Base-by-base conservation (phyloP, 2,113 vertebrate genomes). In the Nicator chloris region DNA sequence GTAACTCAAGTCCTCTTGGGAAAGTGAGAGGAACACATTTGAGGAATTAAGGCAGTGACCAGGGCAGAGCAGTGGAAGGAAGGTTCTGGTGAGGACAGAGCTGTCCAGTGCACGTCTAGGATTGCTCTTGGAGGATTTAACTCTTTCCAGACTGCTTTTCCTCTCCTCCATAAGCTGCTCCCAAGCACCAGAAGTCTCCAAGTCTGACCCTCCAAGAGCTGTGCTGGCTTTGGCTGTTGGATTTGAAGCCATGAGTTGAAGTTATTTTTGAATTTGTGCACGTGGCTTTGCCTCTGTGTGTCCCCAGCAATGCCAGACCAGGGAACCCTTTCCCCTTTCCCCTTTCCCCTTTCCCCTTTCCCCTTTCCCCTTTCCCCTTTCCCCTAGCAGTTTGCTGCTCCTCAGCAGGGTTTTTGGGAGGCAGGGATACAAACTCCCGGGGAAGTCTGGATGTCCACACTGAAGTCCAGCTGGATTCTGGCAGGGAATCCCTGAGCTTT, bases 371-470 rank as follows among this genome's bases (percentile, higher is more conserved):
- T n/a, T 40, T 40, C 6, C 11, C 47, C 23, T 49, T 49, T 13
- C 23, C 23, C 7, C 26, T 78, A 50, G 50, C 30, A 7, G 4
- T 9, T 69, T 9, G 7, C 44, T 33, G 26, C 7, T 42, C 5
- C 21, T 70, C n/a, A n/a, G 13, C 14, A 3, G 3, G 37, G 4
- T 13, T 30, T 72, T 40, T 22, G 18, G 30, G 60, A 35, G 24
- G 54, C 35, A 33, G 35, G 1, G 5, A 23, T 28, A 14, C 4
- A 9, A 31, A 56, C 24, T 30, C 28, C 1, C 6, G 0, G 49
- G 49, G 44, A 56, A 66, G 51, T 54, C 7, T 59, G 56, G 33
- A 59, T 35, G 22, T 23, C 13, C 33, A 10, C 33, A 23, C 22
- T 59, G n/a, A 11, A 59, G 10, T 17, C 16, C 71, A 49, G 0